Base-by-base conservation (phyloP, 2,888 invertebrate species). In the Linhomoeus sp. region DNA sequence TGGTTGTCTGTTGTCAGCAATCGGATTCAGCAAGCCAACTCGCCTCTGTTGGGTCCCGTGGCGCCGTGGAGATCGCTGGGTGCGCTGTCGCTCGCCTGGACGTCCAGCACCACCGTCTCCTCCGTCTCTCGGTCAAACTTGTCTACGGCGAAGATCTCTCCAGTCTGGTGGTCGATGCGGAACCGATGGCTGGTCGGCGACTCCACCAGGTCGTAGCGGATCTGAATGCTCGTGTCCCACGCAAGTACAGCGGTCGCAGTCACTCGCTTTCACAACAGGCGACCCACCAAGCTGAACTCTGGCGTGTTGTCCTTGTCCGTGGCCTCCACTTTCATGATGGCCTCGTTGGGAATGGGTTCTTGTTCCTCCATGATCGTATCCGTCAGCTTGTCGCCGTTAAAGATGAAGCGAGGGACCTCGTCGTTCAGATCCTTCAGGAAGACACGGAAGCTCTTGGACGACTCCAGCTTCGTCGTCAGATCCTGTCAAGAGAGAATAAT, bases 361-460 rank as follows among this genome's bases (percentile, higher is more conserved):
- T 42, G 14, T 29, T 62, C 61, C 45, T 62, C 62, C 35, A 58
- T 57, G 29, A 62, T 53, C 1, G 55, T 57, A 19, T 61, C 62
- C 1, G 56, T 59, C 53, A 62, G 63, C 36, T 54, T 49, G 46
- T 62, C 62, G 17, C n/a, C n/a, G n/a, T n/a, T n/a, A n/a, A 60
- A 56, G n/a, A 56, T 58, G 49, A 62, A 62, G 36, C 57, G 54
- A 0, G 62, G 62, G 7, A 61, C 84, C 76, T 88, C 88, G 71
- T 90, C 88, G 73, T 87, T 87, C 66, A 86, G 75, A 75, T 90
- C 90, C 73, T 86, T 85, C 53, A 90, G 87, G 46, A 87, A 86
- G 50, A 88, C 86, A 70, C 86, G 73, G 67, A 85, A 80, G 67
- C 87, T 76, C 73, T 88, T 87, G 72, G 87, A 87, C 83, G 58